A percentile compares a stretch with the other conserved stretches of the same genome.
Evolutionary conservation across 1,140 invertebrate genomes (phyloP).

Genomic region (Vanessa atalanta): DNA sequence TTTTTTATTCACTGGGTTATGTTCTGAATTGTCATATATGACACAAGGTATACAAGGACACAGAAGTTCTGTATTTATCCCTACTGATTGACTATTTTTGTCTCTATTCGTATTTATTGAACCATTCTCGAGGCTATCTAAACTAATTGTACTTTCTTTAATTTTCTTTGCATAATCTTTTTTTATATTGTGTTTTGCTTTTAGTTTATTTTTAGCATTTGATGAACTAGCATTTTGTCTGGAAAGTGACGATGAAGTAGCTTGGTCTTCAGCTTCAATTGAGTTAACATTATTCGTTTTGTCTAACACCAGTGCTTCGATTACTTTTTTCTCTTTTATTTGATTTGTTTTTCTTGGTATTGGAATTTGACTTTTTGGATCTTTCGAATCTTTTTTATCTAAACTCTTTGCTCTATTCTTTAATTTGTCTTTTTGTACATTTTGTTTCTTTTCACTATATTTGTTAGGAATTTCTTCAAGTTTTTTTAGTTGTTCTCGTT

Average conservation of each 20-base stretch:
- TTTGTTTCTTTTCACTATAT: constrained; percentile 59
- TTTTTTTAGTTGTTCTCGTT: constrained; percentile 64
- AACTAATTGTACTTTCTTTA: constrained; percentile 68
- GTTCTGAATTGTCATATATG: constrained; percentile 56
- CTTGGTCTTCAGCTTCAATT: constrained; percentile 16
- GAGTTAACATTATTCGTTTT: constrained; percentile 8
- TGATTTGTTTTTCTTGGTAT: constrained; percentile 46
- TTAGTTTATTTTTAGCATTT: constrained; percentile 13
- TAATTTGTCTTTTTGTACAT: constrained; percentile 38
- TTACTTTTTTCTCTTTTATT: constrained; percentile 29
- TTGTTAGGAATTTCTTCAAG: constrained; percentile 65
- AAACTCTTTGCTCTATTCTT: constrained; percentile 27
- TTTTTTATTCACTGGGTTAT: constrained; percentile 43
- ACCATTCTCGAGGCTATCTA: constrained; percentile 68
- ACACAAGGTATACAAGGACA: constrained; percentile 68
- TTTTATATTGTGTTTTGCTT: constrained; percentile 38
- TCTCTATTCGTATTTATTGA: constrained; percentile 34
- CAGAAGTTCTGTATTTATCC: constrained; percentile 67
- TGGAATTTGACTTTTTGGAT: constrained; percentile 50
- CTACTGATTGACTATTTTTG: constrained; percentile 58
- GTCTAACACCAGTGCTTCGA: constrained; percentile 19
- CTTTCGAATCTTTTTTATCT: constrained; percentile 33
- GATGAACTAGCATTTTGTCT: not conserved
- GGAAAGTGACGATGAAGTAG: not conserved
- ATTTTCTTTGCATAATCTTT: constrained; percentile 38